Percentiles rank a stretch among this genome's conserved stretches.
Conservation (phyloP, 2,113 vertebrate species). For the human (Homo sapiens) region GRCh38 chr4:134233501-134234000, state of each 20-base stretch:
- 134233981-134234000: background rate
- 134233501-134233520: no score
- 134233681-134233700: no score
- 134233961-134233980: background rate
- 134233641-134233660: fast-evolving
- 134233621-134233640: no score
- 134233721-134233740: background rate
- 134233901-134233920: background rate
- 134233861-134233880: background rate
- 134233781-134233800: background rate
- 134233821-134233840: background rate
- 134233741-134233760: background rate
- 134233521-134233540: no score
- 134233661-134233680: no score
- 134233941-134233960: background rate
- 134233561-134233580: no score
- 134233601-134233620: no score
- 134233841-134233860: background rate
- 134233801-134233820: background rate
- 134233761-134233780: background rate
- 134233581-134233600: no score
- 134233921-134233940: background rate
- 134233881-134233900: background rate
- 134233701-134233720: no score
- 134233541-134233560: no score